Conservation (phyloP, 2,113 vertebrate genomes). For the Phyllostomus hastatus region DNA sequence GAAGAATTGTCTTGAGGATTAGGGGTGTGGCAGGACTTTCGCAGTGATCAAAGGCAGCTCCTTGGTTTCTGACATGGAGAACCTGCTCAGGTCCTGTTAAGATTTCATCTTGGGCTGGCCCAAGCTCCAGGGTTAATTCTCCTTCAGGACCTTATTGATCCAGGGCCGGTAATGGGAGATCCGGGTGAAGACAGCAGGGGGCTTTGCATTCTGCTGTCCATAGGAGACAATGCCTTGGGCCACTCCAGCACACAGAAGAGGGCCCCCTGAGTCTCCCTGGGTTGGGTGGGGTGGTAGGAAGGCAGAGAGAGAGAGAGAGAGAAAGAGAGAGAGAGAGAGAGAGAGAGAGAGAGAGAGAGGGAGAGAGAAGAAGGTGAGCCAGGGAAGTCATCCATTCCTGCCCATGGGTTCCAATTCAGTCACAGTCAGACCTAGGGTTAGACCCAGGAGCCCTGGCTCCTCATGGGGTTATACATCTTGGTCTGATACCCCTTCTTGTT, state of each 20-base stretch:
- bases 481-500: not conserved
- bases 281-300: not conserved
- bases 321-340: not conserved
- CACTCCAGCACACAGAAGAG: slow-evolving; percentile 52
- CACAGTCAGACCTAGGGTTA: not conserved
- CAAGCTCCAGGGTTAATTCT: slow-evolving; percentile 4
- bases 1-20: not conserved
- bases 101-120: not conserved
- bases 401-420: not conserved
- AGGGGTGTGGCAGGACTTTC: not conserved
- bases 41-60: not conserved
- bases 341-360: too few species aligned
- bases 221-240: slow-evolving; percentile 68
- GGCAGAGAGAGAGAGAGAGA: not conserved
- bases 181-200: slow-evolving; percentile 50
- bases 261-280: slow-evolving; percentile 67
- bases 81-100: not conserved
- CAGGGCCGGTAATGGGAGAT: slow-evolving; percentile 52
- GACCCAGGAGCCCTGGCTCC: not conserved
- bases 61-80: not conserved
- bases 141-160: slow-evolving; percentile 50
- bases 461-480: not conserved
- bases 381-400: not conserved
- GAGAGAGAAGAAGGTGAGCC: not conserved
- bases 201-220: accelerated